Evolutionary conservation across 2,888 invertebrate genomes (phyloP), one percentile per base, ranked within the genome.

Genomic region (Netelia fuscicornis): DNA sequence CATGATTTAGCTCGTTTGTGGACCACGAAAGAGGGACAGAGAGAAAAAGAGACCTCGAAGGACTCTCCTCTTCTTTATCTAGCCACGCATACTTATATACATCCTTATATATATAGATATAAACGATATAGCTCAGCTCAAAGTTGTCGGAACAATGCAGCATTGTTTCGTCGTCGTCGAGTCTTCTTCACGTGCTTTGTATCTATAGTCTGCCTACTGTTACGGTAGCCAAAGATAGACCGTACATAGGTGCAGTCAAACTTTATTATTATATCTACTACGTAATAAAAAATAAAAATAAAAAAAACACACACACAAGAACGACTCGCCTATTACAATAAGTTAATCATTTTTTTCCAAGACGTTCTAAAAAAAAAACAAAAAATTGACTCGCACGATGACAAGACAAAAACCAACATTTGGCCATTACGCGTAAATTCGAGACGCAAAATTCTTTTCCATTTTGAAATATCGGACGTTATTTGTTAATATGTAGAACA

Each of bases 131-230:
- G 89, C 90, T 90, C 87, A 86, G 89, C 89, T 90, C 87, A 87
- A 88, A 89, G 88, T 89, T 90, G 90, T 89, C 89, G 87, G 89
- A 90, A 92, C 92, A 92, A 92, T 92, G 91, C 92, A 80, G 92
- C 91, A 92, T 92, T 92, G 92, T 92, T 90, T 91, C 90, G 89
- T 89, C 90, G 89, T 89, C 71, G 85, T 80, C 79, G 85, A 72
- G 71, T 82, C 82, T 82, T 85, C 82, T 75, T 76, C 81, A 58
- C 60, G 68, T 74, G 75, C 82, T 80, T 67, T 67, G 60, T 89
- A 90, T 91, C 90, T 91, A 89, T 89, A 88, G 58, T 6, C 30
- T 52, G 75, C 68, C 85, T 82, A 76, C 71, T 67, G 82, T 74
- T 80, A 85, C 85, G 72, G 85, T 85, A 85, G 85, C 82, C 82